Evolutionary conservation across 1,140 invertebrate genomes (phyloP).

Genomic region (Hyposmocoma kahamanoa): DNA sequence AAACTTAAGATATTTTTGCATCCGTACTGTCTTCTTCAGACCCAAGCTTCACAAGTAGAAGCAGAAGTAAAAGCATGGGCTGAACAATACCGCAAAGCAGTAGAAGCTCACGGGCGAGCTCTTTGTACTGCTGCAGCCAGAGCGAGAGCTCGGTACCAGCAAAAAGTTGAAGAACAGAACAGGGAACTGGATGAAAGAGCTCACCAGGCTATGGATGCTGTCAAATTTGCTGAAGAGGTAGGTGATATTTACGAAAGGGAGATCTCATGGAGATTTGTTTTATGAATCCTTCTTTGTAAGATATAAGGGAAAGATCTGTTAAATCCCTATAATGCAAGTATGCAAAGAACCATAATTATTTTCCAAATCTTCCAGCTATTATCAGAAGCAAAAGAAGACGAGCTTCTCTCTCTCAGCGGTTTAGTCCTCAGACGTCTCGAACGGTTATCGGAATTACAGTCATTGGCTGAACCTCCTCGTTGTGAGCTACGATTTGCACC

Average conservation of each 20-base stretch:
- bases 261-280: too few relatives aligned
- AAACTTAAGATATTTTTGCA: too few relatives aligned
- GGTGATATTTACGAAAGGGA: too few relatives aligned
- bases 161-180: constrained; percentile 61
- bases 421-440: constrained; percentile 79
- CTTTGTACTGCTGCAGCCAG: constrained; percentile 63
- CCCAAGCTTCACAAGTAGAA: constrained; percentile 74
- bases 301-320: too few relatives aligned
- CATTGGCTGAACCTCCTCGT: constrained; percentile 56
- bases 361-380: constrained; percentile 53
- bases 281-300: too few relatives aligned
- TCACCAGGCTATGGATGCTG: constrained; percentile 70
- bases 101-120: constrained; percentile 76
- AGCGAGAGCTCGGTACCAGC: constrained; percentile 40
- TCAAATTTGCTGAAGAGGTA: constrained; percentile 77
- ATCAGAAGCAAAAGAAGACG: constrained; percentile 78
- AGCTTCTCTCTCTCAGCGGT: constrained; percentile 78
- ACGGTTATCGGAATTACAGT: constrained; percentile 71
- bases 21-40: too few relatives aligned
- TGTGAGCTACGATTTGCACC: constrained; percentile 45
- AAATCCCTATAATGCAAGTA: too few relatives aligned
- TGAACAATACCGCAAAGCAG: constrained; percentile 75
- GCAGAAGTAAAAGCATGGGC: constrained; percentile 77
- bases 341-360: too few relatives aligned
- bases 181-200: constrained; percentile 66